Conservation (phyloP, 2,888 invertebrate species). For the Cerceris rybyensis region DNA sequence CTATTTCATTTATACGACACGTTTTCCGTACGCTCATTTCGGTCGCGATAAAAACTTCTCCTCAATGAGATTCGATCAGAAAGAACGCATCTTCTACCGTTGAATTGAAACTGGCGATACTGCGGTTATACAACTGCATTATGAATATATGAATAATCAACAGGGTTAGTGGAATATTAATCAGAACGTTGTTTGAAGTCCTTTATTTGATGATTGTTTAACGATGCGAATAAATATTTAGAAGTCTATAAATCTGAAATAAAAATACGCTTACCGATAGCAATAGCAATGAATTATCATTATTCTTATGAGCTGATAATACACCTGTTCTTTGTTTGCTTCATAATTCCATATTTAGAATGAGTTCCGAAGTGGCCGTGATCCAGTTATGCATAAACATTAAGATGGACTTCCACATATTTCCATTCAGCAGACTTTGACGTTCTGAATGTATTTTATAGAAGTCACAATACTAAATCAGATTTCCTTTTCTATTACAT, state of each 20-base stretch:
- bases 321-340: too few relatives aligned
- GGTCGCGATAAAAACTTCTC: constrained; percentile 3
- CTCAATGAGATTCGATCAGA: constrained; percentile 16
- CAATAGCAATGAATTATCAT: not conserved
- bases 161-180: constrained; percentile 33
- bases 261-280: not conserved
- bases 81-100: constrained; percentile 15
- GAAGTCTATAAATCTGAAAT: not conserved
- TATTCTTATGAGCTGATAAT: too few relatives aligned
- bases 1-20: not conserved
- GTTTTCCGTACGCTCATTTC: not conserved
- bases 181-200: constrained; percentile 37
- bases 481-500: too few relatives aligned
- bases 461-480: too few relatives aligned
- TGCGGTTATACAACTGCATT: constrained; percentile 17
- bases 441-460: too few relatives aligned
- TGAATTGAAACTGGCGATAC: constrained; percentile 41
- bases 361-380: too few relatives aligned
- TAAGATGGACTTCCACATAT: too few relatives aligned
- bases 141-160: constrained; percentile 46
- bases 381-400: too few relatives aligned
- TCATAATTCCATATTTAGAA: too few relatives aligned
- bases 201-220: constrained; percentile 40
- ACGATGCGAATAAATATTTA: constrained; percentile 9
- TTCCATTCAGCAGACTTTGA: too few relatives aligned